Evolutionary conservation across 2,888 invertebrate genomes (phyloP).

Genomic region (Acronicta alni): DNA sequence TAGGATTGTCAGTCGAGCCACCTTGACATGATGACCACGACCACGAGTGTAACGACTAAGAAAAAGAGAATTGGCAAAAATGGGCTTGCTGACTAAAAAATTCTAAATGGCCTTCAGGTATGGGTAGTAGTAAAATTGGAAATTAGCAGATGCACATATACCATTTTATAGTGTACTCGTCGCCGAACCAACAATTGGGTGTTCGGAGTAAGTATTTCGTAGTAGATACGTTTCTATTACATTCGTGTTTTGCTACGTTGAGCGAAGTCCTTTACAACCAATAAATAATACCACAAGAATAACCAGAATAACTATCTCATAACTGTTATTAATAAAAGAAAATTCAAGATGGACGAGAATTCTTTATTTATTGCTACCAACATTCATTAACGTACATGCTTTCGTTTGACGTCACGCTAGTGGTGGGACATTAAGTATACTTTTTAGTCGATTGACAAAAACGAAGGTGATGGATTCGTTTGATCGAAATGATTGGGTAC

Average conservation of each 20-base stretch:
- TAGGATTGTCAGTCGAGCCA: no score
- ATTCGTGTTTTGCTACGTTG: neutral
- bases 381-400: conserved; percentile 62
- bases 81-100: no score
- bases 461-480: no score
- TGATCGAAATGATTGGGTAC: no score
- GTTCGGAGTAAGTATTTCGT: no score
- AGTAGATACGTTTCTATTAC: no score
- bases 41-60: no score
- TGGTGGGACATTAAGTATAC: conserved; percentile 20
- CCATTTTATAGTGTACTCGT: neutral
- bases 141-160: no score
- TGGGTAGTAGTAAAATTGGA: no score
- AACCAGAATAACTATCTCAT: conserved; percentile 63
- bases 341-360: conserved; percentile 71
- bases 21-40: no score
- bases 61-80: no score
- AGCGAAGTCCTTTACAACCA: conserved; percentile 46
- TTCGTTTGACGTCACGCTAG: conserved; percentile 55
- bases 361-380: conserved; percentile 63
- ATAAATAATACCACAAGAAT: conserved; percentile 63
- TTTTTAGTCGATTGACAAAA: neutral
- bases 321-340: conserved; percentile 66
- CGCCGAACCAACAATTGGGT: neutral
- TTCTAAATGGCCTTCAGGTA: no score